Evolutionary conservation across 2,888 invertebrate species (phyloP), one percentile per base, ranked within the genome.

Genomic region (Andrena flavipes): DNA sequence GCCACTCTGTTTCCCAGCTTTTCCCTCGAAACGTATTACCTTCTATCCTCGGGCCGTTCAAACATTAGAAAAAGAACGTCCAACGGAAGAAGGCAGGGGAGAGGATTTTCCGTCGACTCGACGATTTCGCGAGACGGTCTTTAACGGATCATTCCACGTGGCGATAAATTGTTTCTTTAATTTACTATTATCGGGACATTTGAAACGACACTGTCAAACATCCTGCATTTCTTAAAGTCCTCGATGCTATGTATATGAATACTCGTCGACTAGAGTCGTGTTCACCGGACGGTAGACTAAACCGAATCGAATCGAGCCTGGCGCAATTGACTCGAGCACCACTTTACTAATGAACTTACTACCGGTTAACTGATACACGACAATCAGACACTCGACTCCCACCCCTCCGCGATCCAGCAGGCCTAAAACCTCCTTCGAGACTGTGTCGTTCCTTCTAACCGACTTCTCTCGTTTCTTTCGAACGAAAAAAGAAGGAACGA

Each of bases 301-400:
- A 42, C 42, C 42, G 54, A 54, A 54, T 23, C 23, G 20, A 56
- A 48, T 84, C 84, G 86, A 88, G 82, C 84, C 83, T 69, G 81
- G 67, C 86, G 88, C 86, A 89, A 91, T 90, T 88, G 88, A 86
- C 87, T 84, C 87, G 84, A 87, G 86, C 83, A 86, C 87, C 88
- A 90, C 88, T 90, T 87, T 84, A 82, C 82, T 90, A 90, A 90
- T 85, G 86, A 91, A 90, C 85, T 89, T 88, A 86, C 83, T 82
- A 84, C 87, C 86, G 87, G 88, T 88, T 85, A 89, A 87, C 85
- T 70, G 75, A 67, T 82, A 26, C 23, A 26, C 23, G 56, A 26
- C 56, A 56, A 56, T 56, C 26, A 8, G 4, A 56, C 23, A 26
- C 20, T 56, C 56, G 10, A 26, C 56, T 23, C 23, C 56, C 8